Percentiles rank a stretch among this genome's conserved stretches.
Evolutionary conservation across 2,113 vertebrate genomes (phyloP).

Genomic region (Mormyrus iriodes): DNA sequence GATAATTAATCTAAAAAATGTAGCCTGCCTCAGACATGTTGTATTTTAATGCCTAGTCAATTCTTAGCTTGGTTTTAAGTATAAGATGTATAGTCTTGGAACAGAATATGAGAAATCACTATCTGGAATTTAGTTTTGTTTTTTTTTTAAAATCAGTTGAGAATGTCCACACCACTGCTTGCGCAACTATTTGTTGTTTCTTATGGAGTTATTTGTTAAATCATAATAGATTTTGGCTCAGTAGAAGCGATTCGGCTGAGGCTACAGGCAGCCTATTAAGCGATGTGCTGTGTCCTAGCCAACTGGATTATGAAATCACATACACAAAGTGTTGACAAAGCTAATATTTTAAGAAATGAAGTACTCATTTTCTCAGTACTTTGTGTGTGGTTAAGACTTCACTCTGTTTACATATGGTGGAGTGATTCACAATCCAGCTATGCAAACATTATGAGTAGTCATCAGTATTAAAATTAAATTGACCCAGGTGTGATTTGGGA

Average conservation of each 20-base stretch:
- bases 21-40: background rate
- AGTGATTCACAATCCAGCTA: conserved; percentile 2
- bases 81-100: background rate
- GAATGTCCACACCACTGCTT: background rate
- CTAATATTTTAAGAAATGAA: background rate
- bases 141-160: background rate
- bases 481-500: background rate
- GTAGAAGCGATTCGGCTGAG: background rate
- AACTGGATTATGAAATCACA: background rate
- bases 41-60: background rate
- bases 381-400: background rate
- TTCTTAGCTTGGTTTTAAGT: background rate
- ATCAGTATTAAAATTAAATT: background rate
- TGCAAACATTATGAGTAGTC: background rate
- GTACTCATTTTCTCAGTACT: background rate
- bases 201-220: background rate
- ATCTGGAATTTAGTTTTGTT: background rate
- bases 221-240: background rate
- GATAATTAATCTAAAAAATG: background rate
- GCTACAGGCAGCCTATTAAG: background rate
- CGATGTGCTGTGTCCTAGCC: background rate
- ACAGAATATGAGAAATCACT: background rate
- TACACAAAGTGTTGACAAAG: background rate
- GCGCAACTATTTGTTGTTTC: background rate
- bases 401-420: background rate